phyloP scores from a whole-genome alignment of 2,888 invertebrate species.

The Palloptera scutellata region DNA sequence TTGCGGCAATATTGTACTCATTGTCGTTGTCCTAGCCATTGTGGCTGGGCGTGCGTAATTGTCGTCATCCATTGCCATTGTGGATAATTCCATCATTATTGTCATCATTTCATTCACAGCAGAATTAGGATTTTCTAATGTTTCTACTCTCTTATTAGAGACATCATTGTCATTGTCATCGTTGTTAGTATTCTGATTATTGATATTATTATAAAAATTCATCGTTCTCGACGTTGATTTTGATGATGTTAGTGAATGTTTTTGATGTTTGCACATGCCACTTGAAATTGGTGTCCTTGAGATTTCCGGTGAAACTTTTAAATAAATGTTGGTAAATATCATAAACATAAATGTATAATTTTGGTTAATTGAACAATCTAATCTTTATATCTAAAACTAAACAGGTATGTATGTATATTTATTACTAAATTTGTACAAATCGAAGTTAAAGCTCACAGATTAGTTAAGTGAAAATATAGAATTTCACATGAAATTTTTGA shows the following conservation, averaged over 20 bases:
- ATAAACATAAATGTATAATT: no score
- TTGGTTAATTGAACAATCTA: no score
- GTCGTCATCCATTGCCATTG: constrained; percentile 10
- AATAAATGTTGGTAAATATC: constrained; percentile 33
- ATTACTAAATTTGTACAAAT: no score
- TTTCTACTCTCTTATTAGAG: background rate
- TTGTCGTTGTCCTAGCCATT: constrained; percentile 14
- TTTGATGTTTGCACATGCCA: constrained; percentile 5
- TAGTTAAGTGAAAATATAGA: no score
- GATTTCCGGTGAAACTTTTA: constrained; percentile 49
- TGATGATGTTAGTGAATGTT: constrained; percentile 6
- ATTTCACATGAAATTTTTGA: no score
- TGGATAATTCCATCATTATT: constrained; percentile 32
- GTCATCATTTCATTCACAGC: constrained; percentile 23
- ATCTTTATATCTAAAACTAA: no score
- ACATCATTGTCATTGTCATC: constrained; percentile 24
- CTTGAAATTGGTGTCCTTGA: constrained; percentile 40
- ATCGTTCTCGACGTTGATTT: constrained; percentile 19
- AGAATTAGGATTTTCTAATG: constrained; percentile 6
- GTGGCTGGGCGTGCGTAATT: background rate
- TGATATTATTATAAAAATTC: constrained; percentile 26
- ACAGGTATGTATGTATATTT: no score
- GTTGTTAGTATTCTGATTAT: constrained; percentile 23
- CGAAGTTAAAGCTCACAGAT: no score
- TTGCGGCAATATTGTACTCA: constrained; percentile 11